Base-by-base conservation (phyloP, 2,113 vertebrate genomes). In the Tautogolabrus adspersus region DNA sequence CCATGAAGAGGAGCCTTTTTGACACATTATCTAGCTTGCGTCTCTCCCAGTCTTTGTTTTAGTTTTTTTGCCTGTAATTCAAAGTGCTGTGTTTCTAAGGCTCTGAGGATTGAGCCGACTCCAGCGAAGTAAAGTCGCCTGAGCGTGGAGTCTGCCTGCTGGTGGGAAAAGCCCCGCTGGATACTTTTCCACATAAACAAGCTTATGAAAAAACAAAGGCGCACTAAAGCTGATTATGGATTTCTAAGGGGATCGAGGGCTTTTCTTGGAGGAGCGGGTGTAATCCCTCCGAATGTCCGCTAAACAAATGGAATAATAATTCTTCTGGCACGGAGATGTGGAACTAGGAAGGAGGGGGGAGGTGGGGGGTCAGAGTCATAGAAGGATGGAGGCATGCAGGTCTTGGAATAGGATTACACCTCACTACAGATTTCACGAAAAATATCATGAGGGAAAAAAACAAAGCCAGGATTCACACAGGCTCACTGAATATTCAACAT, bases 221-320 rank as follows among this genome's bases (percentile, higher is more conserved):
- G 10, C 44, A 61, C 37, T 22, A 84, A 92, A 93, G 87, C 81
- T 64, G 87, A 90, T 91, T 90, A 89, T 70, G 79, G 79, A 80
- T 79, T 87, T 91, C 81, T 78, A 52, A 77, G 30, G 75, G 73
- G 75, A 85, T 76, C 12, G 60, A 82, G 54, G 37, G 73, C 23
- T 88, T 88, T 75, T 84, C 67, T 74, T 64, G 0, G 47, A 83
- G 71, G 18, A 66, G 77, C 23, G 6, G 66, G 49, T 79, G 80
- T 88, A 90, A 90, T 89, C 85, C 73, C 38, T 19, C 55, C 64
- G 81, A 83, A 85, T 81, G 71, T 86, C 72, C 75, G 63, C 67
- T 79, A 84, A 87, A 89, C 83, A 85, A 81, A 89, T 51, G 78
- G 63, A 81, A 81, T 72, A 79, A 81, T 82, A 54, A 76, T 67